Conservation (phyloP, 2,113 vertebrate genomes). For the Xiphias gladius region DNA sequence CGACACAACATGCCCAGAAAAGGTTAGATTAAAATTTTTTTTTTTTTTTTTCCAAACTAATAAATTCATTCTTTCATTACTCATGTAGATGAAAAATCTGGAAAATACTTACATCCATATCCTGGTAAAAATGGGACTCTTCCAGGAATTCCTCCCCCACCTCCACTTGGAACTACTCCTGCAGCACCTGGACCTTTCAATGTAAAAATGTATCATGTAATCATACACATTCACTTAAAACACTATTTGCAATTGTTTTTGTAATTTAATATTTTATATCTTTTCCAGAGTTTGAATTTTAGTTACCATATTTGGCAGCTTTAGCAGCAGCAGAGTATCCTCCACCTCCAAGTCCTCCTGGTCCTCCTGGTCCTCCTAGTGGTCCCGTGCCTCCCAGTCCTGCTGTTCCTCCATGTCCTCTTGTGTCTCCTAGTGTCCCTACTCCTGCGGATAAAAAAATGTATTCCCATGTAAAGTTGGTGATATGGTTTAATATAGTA, state of each 20-base stretch:
- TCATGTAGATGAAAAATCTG: background rate
- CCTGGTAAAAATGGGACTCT: slow-evolving; percentile 59
- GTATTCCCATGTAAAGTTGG: background rate
- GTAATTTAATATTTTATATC: background rate
- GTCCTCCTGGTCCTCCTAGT: slow-evolving; percentile 6
- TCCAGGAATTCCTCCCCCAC: slow-evolving; percentile 54
- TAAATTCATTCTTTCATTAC: background rate
- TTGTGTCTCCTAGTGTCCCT: slow-evolving; percentile 19
- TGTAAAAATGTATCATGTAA: background rate
- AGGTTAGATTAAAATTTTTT: background rate
- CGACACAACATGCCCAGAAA: slow-evolving; percentile 17
- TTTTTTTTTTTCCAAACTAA: background rate
- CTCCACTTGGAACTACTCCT: slow-evolving; percentile 49
- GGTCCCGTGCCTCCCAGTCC: slow-evolving; percentile 32
- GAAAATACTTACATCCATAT: slow-evolving; percentile 67
- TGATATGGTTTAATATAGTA: background rate
- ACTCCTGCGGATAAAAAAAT: slow-evolving; percentile 16
- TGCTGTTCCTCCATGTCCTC: slow-evolving; percentile 17
- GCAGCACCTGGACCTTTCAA: slow-evolving; percentile 55
- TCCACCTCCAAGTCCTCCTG: slow-evolving; percentile 45
- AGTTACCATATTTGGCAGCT: slow-evolving; percentile 75
- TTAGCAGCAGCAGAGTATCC: slow-evolving; percentile 70
- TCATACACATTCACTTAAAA: background rate
- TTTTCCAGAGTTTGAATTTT: background rate
- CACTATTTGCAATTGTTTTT: background rate